Percentiles rank a stretch among this genome's conserved stretches.
Evolutionary conservation across 2,113 vertebrate genomes (phyloP).

Genomic region (Anoplopoma fimbria): DNA sequence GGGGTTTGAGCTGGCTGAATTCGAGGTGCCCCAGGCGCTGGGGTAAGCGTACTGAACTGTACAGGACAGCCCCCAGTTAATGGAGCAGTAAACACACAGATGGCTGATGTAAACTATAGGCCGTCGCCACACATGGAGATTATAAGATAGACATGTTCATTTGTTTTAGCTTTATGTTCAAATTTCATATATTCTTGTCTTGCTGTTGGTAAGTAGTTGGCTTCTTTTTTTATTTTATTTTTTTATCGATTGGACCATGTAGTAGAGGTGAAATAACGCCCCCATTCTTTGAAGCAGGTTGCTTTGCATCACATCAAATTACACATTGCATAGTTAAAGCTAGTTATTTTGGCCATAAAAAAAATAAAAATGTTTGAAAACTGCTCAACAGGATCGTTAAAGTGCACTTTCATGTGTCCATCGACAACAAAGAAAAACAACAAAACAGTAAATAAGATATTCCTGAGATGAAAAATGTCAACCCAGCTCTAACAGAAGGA

Average conservation of each 20-base stretch:
- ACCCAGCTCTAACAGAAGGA: not conserved
- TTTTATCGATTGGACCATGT: not conserved
- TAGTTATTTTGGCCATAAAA: not conserved
- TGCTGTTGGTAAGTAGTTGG: not conserved
- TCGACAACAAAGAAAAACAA: not conserved
- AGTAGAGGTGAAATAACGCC: not conserved
- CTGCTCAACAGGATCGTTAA: not conserved
- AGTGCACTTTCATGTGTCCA: not conserved
- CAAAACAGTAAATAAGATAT: not conserved
- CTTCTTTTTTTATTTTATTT: not conserved
- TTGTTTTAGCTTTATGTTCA: not conserved
- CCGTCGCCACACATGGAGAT: not conserved
- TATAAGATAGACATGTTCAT: not conserved
- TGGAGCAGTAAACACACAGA: not conserved
- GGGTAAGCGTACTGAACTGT: not conserved
- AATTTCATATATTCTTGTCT: not conserved
- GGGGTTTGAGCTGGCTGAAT: not conserved
- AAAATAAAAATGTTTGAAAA: not conserved
- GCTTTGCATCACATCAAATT: not conserved
- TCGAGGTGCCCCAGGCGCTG: not conserved
- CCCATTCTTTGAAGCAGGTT: not conserved
- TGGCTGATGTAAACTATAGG: not conserved
- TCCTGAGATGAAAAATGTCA: slow-evolving; percentile 19
- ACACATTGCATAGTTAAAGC: not conserved
- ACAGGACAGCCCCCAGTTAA: not conserved